Evolutionary conservation across 2,113 vertebrate genomes (phyloP).

Genomic region (Gallinago jamesoni): DNA sequence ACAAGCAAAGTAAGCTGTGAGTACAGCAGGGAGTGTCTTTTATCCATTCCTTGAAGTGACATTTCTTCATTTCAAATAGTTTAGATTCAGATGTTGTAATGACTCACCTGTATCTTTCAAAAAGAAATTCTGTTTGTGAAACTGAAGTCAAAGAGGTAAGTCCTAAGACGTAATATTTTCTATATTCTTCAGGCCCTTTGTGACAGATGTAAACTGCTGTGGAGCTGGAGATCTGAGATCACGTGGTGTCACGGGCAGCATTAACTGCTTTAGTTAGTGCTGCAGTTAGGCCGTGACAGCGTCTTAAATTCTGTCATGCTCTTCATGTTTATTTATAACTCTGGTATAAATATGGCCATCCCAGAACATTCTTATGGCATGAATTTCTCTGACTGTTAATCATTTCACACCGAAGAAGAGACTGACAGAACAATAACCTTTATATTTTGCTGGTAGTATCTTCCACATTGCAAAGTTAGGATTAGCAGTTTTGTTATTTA

Average conservation of each 20-base stretch:
- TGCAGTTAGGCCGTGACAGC: background rate
- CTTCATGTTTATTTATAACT: constrained; percentile 49
- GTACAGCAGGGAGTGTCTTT: rapidly evolving
- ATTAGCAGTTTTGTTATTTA: background rate
- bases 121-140: background rate
- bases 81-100: background rate
- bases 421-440: constrained; percentile 44
- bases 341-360: background rate
- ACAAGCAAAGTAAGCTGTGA: background rate
- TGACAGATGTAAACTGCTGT: background rate
- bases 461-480: background rate
- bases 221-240: background rate
- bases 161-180: background rate
- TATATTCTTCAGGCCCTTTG: background rate
- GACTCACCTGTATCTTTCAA: background rate
- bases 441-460: constrained; percentile 46
- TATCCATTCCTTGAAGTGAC: background rate
- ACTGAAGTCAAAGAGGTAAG: background rate
- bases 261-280: constrained; percentile 5
- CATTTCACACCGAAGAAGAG: background rate
- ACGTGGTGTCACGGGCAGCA: background rate
- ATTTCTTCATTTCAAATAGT: background rate
- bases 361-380: background rate
- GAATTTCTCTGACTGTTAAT: constrained; percentile 16
- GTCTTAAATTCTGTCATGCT: constrained; percentile 33